These are phyloP conservation scores for Gastrophryne carolinensis DNA, from an alignment of 2,797 vertebrate species.

Conservation along the genomic window DNA sequence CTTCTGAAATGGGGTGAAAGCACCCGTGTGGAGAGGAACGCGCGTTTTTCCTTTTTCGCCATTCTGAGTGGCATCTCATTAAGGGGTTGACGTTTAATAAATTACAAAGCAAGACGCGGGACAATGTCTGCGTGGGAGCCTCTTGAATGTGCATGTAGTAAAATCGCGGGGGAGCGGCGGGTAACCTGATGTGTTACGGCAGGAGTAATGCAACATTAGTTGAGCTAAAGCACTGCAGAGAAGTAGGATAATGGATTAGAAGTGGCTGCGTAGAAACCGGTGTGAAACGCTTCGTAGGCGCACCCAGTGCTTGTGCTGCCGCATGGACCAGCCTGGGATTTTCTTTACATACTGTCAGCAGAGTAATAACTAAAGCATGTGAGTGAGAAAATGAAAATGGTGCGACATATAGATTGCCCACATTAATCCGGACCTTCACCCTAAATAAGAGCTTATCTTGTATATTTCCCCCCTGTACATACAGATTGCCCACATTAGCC, in stretches of 20 bases:
- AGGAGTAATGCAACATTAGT: neutral
- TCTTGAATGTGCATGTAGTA: neutral
- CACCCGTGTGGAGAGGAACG: neutral
- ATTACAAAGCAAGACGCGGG: neutral
- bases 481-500: too few species aligned
- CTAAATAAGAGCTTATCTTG: too few species aligned
- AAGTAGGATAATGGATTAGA: neutral
- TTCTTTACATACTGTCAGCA: too few species aligned
- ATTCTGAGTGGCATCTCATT: slow-evolving; percentile 3
- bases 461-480: too few species aligned
- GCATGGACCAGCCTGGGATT: neutral
- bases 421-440: too few species aligned
- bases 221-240: neutral
- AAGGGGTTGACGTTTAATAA: neutral
- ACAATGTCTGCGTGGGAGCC: neutral
- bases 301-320: neutral
- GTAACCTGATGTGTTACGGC: neutral
- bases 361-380: too few species aligned
- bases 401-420: too few species aligned
- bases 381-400: too few species aligned
- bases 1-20: neutral
- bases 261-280: neutral
- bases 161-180: neutral
- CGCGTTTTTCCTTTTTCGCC: neutral
- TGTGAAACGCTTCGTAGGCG: neutral